These are phyloP conservation scores for Leptobrachium leishanense DNA, from an alignment of 2,113 vertebrate species.

Conservation along the genomic window DNA sequence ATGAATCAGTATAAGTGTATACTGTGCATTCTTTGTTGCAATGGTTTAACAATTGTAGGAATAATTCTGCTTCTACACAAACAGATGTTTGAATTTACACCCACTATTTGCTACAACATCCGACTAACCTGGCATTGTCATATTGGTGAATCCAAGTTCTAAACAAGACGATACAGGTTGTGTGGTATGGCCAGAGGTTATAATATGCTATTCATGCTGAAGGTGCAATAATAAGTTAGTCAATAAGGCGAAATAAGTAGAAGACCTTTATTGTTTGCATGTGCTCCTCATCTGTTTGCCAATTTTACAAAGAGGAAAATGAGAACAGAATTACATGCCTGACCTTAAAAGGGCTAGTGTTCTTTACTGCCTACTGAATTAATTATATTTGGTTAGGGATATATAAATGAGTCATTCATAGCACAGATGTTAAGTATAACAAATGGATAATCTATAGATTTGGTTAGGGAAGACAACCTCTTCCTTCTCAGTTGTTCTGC, in stretches of 20 bases:
- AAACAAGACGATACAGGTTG: background rate
- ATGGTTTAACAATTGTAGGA: too few species aligned
- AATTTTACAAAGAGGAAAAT: background rate
- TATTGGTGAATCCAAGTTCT: background rate
- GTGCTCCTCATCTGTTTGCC: background rate
- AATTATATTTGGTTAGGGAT: slow-evolving; percentile 8
- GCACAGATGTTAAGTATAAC: too few species aligned
- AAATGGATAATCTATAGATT: too few species aligned
- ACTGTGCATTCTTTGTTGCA: too few species aligned
- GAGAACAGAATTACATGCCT: slow-evolving; percentile 1
- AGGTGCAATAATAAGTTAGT: slow-evolving; percentile 5
- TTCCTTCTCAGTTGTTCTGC: too few species aligned
- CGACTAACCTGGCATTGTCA: background rate
- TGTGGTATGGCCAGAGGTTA: background rate
- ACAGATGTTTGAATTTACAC: background rate
- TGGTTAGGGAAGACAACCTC: too few species aligned
- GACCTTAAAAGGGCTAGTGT: background rate
- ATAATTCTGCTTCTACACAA: background rate
- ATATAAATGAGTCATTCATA: background rate
- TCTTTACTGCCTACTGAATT: background rate
- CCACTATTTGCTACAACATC: background rate
- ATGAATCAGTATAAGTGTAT: background rate
- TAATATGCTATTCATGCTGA: slow-evolving; percentile 15
- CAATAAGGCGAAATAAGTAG: background rate
- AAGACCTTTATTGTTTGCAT: background rate